phyloP scores from a whole-genome alignment of 2,113 vertebrate species.

The Notarius quadriscutis region DNA sequence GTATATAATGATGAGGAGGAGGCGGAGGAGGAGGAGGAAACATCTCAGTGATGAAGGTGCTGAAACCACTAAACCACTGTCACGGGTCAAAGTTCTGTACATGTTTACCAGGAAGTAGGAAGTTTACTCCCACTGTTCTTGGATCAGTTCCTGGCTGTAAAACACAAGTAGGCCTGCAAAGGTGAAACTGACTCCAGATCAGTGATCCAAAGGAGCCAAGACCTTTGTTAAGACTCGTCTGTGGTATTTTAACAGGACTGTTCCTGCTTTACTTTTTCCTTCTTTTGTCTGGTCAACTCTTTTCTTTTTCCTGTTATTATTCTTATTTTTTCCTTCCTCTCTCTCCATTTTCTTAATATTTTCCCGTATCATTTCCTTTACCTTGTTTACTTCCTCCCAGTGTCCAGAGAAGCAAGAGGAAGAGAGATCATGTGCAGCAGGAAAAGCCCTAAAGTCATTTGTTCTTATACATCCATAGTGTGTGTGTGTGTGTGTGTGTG shows the following conservation, averaged over 20 bases:
- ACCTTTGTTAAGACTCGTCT: constrained; percentile 5
- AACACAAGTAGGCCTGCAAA: background rate
- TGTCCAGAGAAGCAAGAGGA: constrained; percentile 2
- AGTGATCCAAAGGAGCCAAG: background rate
- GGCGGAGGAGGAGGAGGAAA: constrained; percentile 44
- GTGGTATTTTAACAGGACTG: constrained; percentile 24
- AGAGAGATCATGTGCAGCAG: background rate
- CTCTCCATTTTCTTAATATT: background rate
- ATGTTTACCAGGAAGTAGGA: constrained; percentile 27
- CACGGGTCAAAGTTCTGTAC: constrained; percentile 21
- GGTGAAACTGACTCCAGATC: background rate
- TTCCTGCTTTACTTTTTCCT: constrained; percentile 7
- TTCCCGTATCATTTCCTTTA: background rate
- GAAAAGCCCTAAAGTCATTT: background rate
- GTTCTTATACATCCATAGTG: constrained; percentile 2
- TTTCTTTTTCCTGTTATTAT: background rate
- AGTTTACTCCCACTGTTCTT: constrained; percentile 45
- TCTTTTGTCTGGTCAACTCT: background rate
- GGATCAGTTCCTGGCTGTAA: constrained; percentile 19
- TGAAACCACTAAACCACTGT: constrained; percentile 20
- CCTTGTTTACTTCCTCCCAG: constrained; percentile 12
- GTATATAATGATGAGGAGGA: constrained; percentile 66
- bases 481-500: constrained; percentile 6
- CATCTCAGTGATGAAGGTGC: constrained; percentile 49
- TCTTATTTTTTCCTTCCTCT: background rate